These are phyloP conservation scores for Tetramorium bicarinatum DNA, from an alignment of 2,888 invertebrate genomes.

Conservation along the genomic window DNA sequence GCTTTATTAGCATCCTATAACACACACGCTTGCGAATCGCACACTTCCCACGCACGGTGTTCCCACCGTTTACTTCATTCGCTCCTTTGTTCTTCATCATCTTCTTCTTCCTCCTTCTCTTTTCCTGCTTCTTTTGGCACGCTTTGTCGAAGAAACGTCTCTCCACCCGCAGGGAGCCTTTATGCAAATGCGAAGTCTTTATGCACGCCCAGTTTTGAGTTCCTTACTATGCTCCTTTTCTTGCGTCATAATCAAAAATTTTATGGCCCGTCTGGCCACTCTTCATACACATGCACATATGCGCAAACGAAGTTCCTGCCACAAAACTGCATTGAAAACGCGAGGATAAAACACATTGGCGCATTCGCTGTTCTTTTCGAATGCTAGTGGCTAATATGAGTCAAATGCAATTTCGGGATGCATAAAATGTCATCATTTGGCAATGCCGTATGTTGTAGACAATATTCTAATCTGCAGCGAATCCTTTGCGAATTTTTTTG, in stretches of 20 bases:
- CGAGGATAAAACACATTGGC: constrained; percentile 25
- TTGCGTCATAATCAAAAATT: constrained; percentile 55
- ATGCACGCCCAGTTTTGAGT: constrained; percentile 66
- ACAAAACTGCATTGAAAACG: constrained; percentile 29
- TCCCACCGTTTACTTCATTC: constrained; percentile 68
- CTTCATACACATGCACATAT: background rate
- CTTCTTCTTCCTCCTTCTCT: constrained; percentile 4
- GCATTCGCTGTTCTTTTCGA: constrained; percentile 28
- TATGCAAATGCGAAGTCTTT: constrained; percentile 68
- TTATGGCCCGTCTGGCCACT: constrained; percentile 16
- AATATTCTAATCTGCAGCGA: constrained; percentile 32
- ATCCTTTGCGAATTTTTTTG: constrained; percentile 14
- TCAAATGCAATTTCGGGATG: constrained; percentile 20
- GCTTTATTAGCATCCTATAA: constrained; percentile 56
- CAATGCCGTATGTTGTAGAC: constrained; percentile 26
- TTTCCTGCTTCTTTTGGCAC: constrained; percentile 22
- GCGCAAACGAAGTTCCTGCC: background rate
- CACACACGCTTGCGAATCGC: constrained; percentile 60
- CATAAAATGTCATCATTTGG: constrained; percentile 17
- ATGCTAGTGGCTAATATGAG: constrained; percentile 22
- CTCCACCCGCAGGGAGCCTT: constrained; percentile 54
- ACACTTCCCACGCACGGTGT: constrained; percentile 58
- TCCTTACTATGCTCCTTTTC: constrained; percentile 20
- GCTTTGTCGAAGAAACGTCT: constrained; percentile 65
- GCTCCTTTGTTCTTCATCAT: constrained; percentile 60